Conservation (phyloP, 2,113 vertebrate species). For the Chloropsis hardwickii region DNA sequence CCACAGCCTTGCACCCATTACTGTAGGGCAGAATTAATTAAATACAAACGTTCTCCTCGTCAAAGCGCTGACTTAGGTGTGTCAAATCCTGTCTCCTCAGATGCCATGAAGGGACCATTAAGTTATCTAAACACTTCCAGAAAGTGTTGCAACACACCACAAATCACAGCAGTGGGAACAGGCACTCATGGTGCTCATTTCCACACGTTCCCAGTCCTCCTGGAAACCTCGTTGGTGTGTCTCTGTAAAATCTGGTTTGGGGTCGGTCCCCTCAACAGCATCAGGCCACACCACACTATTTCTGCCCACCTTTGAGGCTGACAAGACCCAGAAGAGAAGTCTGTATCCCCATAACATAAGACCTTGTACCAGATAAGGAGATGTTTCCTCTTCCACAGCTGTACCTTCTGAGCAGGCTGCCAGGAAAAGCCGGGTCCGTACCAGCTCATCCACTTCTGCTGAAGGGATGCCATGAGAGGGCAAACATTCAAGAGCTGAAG, state of each 20-base stretch:
- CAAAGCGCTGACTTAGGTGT: not conserved
- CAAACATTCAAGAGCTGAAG: not conserved
- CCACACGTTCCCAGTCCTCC: not conserved
- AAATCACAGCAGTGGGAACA: not conserved
- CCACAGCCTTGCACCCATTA: not conserved
- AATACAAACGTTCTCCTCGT: not conserved
- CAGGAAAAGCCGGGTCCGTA: fast-evolving
- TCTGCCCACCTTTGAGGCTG: not conserved
- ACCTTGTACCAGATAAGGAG: not conserved
- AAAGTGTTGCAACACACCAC: not conserved
- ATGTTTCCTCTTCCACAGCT: not conserved
- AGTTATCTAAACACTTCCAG: conserved; percentile 9
- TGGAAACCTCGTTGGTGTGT: not conserved
- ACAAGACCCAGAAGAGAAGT: not conserved
- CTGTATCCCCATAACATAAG: not conserved
- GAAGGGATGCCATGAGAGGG: fast-evolving
- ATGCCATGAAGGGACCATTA: not conserved
- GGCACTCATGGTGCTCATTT: not conserved
- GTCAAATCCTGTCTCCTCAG: not conserved
- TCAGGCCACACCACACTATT: not conserved
- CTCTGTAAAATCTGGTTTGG: not conserved
- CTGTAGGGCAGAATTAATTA: conserved; percentile 23
- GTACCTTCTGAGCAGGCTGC: not conserved
- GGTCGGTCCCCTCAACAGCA: not conserved
- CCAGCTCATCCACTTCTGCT: not conserved